A percentile compares a stretch with the other conserved stretches of the same genome.
phyloP scores from a whole-genome alignment of 2,888 invertebrate genomes.

The Ceriagrion tenellum region DNA sequence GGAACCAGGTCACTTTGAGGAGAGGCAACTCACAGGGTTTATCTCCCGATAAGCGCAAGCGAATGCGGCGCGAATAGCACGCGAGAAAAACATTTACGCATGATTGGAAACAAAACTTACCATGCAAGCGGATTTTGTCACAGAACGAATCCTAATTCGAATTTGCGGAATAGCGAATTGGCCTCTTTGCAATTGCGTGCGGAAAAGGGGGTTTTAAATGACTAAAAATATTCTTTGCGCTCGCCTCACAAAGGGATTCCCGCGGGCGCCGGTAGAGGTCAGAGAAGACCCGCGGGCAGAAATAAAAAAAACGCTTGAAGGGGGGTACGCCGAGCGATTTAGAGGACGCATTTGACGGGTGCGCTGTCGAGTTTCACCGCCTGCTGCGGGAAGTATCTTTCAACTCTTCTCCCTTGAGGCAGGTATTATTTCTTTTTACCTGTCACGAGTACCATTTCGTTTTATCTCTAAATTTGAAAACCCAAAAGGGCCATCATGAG shows the following conservation, averaged over 20 bases:
- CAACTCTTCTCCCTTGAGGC: not conserved
- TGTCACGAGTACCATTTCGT: not conserved
- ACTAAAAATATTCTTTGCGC: not conserved
- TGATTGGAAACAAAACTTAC: not conserved
- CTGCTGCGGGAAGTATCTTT: not conserved
- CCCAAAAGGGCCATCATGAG: not conserved
- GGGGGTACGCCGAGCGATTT: not conserved
- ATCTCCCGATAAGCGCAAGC: not conserved
- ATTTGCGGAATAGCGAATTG: not conserved
- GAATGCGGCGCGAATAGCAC: not conserved
- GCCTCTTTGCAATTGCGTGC: not conserved
- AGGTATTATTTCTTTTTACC: not conserved
- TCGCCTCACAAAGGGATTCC: not conserved
- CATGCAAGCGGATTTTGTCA: not conserved
- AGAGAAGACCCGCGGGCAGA: not conserved
- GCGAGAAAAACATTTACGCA: not conserved
- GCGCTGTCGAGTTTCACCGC: not conserved
- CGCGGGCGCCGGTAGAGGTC: not conserved
- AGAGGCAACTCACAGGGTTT: no score
- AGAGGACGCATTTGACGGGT: not conserved
- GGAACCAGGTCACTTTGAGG: no score
- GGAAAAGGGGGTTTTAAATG: not conserved
- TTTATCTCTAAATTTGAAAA: not conserved
- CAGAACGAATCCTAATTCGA: not conserved
- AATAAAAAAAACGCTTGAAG: not conserved